phyloP scores from a whole-genome alignment of 2,888 invertebrate species.

The Pristionchus japonicus region DNA sequence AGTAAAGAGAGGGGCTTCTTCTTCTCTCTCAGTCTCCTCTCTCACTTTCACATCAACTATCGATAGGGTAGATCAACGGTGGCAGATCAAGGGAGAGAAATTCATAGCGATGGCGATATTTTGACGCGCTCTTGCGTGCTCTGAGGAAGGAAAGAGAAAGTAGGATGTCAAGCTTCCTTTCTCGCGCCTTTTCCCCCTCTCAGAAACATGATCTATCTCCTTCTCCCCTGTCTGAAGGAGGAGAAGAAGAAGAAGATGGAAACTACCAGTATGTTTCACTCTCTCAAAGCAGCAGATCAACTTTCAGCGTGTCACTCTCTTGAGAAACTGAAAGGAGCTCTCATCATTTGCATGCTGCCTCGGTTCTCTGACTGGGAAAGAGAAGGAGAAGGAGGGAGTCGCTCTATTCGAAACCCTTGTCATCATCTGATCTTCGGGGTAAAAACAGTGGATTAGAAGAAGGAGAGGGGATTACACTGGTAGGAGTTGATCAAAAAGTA shows the following conservation, averaged over 20 bases:
- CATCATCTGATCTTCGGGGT: background rate
- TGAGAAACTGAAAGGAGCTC: background rate
- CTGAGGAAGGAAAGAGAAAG: background rate
- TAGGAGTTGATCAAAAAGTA: background rate
- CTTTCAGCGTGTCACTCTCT: slow-evolving; percentile 8
- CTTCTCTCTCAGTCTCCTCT: background rate
- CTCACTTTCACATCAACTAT: background rate
- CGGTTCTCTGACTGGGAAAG: background rate
- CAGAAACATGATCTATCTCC: slow-evolving; percentile 38
- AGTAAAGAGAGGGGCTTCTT: slow-evolving; percentile 17
- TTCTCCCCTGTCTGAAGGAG: background rate
- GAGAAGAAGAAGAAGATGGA: too few relatives aligned
- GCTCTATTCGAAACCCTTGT: background rate
- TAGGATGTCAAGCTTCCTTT: background rate
- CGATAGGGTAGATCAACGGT: background rate
- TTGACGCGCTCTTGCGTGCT: too few relatives aligned
- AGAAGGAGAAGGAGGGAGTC: background rate
- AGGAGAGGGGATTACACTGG: background rate
- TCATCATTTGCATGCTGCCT: background rate
- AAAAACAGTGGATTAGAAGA: background rate
- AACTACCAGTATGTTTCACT: slow-evolving; percentile 1
- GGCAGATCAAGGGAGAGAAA: background rate
- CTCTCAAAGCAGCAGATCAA: background rate
- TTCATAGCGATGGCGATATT: background rate
- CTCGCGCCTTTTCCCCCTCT: background rate